Percentiles rank a stretch among this genome's conserved stretches.
Evolutionary conservation across 2,888 invertebrate genomes (phyloP).

Genomic region (Liopterus haemorrhoidalis): DNA sequence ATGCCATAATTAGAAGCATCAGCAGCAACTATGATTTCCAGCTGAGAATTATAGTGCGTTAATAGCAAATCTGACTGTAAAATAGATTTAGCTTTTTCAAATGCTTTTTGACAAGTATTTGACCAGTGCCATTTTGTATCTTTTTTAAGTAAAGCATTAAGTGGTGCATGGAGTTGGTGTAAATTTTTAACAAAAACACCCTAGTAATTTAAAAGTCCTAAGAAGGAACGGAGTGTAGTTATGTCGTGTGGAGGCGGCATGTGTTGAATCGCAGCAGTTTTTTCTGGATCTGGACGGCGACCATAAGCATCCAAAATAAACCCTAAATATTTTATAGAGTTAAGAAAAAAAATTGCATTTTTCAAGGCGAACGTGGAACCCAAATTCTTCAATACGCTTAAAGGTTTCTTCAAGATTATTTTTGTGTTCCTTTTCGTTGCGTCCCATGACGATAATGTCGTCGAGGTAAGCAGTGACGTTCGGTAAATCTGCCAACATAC

Average conservation of each 20-base stretch:
- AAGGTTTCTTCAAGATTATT: too few species aligned
- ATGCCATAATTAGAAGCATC: not conserved
- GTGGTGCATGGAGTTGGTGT: not conserved
- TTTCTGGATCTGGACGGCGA: not conserved
- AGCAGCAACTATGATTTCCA: not conserved
- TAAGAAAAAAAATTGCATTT: not conserved
- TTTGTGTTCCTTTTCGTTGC: too few species aligned
- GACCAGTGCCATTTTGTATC: not conserved
- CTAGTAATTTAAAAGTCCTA: not conserved
- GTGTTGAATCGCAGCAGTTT: not conserved
- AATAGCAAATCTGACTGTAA: not conserved
- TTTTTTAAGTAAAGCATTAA: not conserved
- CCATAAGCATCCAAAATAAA: not conserved
- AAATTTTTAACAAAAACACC: not conserved
- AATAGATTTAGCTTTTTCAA: not conserved
- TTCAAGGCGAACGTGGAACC: not conserved
- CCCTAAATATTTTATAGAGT: not conserved
- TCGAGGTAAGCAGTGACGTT: too few species aligned
- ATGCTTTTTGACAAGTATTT: not conserved
- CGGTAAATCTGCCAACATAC: too few species aligned
- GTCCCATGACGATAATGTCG: too few species aligned
- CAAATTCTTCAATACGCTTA: too few species aligned
- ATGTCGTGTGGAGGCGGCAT: slow-evolving; percentile 1
- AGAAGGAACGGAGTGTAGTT: too few species aligned
- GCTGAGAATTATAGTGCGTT: not conserved